phyloP scores from a whole-genome alignment of 2,888 invertebrate species.

The Hyalella azteca region DNA sequence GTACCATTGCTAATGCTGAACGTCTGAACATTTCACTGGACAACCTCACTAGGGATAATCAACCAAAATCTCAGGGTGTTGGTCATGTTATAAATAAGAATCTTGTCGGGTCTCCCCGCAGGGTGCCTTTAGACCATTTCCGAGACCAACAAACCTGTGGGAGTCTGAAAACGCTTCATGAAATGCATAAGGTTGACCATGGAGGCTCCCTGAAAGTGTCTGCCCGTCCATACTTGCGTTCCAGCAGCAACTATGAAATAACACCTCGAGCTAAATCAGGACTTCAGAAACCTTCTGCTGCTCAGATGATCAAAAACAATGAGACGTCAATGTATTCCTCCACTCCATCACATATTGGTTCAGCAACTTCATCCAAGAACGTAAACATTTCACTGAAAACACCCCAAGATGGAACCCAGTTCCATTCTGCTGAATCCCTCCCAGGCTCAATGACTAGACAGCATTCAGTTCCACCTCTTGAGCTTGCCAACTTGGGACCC shows the following conservation, averaged over 20 bases:
- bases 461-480: neutral
- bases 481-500: conserved; percentile 4
- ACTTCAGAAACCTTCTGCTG: neutral
- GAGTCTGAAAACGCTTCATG: neutral
- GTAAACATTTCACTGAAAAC: neutral
- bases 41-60: neutral
- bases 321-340: neutral
- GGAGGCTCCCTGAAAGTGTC: neutral
- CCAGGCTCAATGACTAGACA: neutral
- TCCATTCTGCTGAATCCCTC: neutral
- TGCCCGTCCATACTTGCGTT: neutral
- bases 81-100: neutral
- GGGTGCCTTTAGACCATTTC: neutral
- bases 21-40: neutral
- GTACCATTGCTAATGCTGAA: neutral
- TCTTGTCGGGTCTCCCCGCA: neutral
- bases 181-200: neutral
- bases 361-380: neutral
- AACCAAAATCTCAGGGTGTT: neutral
- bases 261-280: neutral
- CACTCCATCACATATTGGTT: neutral
- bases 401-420: neutral
- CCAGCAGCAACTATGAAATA: conserved; percentile 11
- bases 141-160: neutral
- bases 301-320: neutral